A percentile compares a stretch with the other conserved stretches of the same genome.
phyloP scores from a whole-genome alignment of 1,140 invertebrate genomes.

The Heliothis virescens region DNA sequence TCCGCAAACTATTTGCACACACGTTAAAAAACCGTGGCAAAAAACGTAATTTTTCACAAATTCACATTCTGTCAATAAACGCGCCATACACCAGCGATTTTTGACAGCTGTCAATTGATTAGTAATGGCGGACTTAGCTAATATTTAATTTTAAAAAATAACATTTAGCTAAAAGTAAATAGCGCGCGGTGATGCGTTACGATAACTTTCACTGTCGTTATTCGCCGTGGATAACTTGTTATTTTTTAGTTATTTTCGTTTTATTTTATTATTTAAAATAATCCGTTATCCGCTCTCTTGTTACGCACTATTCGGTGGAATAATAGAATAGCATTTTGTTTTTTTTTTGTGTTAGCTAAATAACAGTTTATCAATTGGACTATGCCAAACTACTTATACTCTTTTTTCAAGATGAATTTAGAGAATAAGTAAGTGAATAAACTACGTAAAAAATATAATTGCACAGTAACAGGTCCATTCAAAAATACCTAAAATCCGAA shows the following conservation, averaged over 20 bases:
- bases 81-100: conserved; percentile 16
- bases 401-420: too few relatives aligned
- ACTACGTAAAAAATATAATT: neutral
- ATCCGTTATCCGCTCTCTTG: conserved; percentile 47
- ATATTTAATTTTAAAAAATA: conserved; percentile 55
- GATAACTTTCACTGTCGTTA: conserved; percentile 57
- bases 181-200: conserved; percentile 47
- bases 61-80: conserved; percentile 24
- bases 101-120: conserved; percentile 51
- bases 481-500: conserved; percentile 1
- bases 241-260: conserved; percentile 26
- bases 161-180: conserved; percentile 37
- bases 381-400: too few relatives aligned
- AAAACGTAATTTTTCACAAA: conserved; percentile 16
- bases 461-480: neutral
- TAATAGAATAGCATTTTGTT: conserved; percentile 26
- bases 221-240: conserved; percentile 33
- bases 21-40: neutral
- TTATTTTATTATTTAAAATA: conserved; percentile 35
- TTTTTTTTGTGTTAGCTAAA: neutral
- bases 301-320: conserved; percentile 43
- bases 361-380: neutral
- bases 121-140: conserved; percentile 49
- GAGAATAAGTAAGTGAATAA: neutral
- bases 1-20: neutral